These are phyloP conservation scores for Hipposideros armiger DNA, from an alignment of 2,113 vertebrate species.

Conservation along the genomic window DNA sequence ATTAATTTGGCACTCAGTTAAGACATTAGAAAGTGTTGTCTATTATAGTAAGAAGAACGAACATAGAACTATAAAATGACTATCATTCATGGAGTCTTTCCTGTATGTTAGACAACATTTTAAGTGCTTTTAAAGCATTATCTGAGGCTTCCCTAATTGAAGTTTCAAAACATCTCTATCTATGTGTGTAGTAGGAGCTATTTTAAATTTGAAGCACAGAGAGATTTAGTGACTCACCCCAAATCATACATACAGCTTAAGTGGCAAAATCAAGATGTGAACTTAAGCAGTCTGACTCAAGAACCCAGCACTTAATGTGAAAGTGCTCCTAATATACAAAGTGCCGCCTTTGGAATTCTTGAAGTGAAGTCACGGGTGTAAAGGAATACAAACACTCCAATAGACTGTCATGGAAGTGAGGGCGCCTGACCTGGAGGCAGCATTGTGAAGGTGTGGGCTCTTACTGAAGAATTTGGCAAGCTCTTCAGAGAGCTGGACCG, in stretches of 20 bases:
- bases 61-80: not conserved
- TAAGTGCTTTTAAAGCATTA: not conserved
- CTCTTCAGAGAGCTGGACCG: not conserved
- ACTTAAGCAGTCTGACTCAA: not conserved
- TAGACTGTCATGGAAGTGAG: not conserved
- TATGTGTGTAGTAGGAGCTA: not conserved
- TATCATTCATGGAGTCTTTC: not conserved
- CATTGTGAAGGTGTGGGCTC: not conserved
- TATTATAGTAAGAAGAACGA: not conserved
- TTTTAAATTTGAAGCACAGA: not conserved
- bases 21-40: not conserved
- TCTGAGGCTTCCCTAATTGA: not conserved
- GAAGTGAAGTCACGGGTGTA: rapidly evolving
- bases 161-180: not conserved
- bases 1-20: not conserved
- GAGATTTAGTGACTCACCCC: not conserved
- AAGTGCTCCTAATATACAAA: not conserved
- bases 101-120: not conserved
- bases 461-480: no score
- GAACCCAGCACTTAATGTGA: not conserved
- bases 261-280: not conserved
- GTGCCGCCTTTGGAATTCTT: not conserved
- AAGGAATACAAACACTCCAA: not conserved
- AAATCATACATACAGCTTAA: not conserved
- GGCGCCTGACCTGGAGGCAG: rapidly evolving